A percentile compares a stretch with the other conserved stretches of the same genome.
phyloP scores from a whole-genome alignment of 2,888 invertebrate genomes.

The Parthenolecanium corni region DNA sequence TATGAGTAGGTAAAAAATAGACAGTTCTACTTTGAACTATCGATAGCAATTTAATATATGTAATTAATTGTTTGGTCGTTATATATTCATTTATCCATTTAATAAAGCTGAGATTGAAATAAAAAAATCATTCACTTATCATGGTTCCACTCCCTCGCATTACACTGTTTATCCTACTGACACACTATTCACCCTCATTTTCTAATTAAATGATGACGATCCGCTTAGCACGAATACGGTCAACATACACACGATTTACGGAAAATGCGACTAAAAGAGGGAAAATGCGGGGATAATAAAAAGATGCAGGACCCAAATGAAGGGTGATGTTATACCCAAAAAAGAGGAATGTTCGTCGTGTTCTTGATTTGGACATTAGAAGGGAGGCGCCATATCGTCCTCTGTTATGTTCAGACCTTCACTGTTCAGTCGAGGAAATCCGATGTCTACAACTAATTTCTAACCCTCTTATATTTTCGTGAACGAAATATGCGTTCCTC shows the following conservation, averaged over 20 bases:
- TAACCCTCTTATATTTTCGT: conserved; percentile 7
- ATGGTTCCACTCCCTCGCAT: neutral
- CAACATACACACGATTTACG: neutral
- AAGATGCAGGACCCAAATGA: neutral
- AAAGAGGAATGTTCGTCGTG: conserved; percentile 19
- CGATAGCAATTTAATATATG: too few relatives aligned
- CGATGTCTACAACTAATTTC: conserved; percentile 15
- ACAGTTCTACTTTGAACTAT: too few relatives aligned
- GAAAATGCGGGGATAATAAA: neutral
- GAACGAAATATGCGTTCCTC: neutral
- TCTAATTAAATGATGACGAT: conserved; percentile 22
- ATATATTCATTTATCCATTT: too few relatives aligned
- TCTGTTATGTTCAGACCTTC: conserved; percentile 9
- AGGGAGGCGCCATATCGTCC: conserved; percentile 23
- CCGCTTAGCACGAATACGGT: neutral
- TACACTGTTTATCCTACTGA: conserved; percentile 21
- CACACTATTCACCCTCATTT: conserved; percentile 27
- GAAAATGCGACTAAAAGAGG: neutral
- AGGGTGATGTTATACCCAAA: neutral
- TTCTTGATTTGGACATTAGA: conserved; percentile 27
- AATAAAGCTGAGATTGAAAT: too few relatives aligned
- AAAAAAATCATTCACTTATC: too few relatives aligned
- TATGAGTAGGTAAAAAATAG: too few relatives aligned
- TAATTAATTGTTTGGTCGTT: too few relatives aligned
- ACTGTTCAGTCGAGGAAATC: neutral